Conservation (phyloP, 2,113 vertebrate species). For the Cacatua alba region DNA sequence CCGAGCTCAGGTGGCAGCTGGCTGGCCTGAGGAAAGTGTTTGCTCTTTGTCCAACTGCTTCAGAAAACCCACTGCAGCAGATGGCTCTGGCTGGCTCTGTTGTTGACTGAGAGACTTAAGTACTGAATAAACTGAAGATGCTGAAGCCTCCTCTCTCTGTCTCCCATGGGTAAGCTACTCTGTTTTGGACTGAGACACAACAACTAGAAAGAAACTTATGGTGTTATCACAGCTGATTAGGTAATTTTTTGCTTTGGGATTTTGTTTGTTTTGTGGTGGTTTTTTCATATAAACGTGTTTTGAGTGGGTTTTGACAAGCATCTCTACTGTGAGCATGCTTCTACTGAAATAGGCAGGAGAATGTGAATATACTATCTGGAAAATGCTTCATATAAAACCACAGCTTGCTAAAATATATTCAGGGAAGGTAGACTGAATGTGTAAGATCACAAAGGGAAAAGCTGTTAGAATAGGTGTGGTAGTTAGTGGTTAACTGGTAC, state of each 20-base stretch:
- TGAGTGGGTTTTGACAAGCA: background rate
- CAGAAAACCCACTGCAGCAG: background rate
- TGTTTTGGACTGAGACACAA: background rate
- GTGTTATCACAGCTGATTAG: background rate
- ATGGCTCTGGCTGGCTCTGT: background rate
- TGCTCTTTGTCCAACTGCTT: background rate
- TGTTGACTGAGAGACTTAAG: background rate
- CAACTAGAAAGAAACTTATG: background rate
- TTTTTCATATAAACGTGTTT: background rate
- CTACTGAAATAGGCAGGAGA: background rate
- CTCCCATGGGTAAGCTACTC: background rate
- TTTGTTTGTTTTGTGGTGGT: background rate
- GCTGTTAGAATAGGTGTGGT: background rate
- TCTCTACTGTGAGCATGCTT: background rate
- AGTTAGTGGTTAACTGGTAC: background rate
- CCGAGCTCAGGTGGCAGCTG: background rate
- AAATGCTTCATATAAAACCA: background rate
- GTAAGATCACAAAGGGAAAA: background rate
- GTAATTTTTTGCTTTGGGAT: background rate
- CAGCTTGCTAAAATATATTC: background rate
- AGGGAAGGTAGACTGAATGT: background rate
- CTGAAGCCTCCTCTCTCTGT: background rate
- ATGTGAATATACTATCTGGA: rapidly evolving
- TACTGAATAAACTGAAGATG: background rate
- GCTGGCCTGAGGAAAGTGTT: background rate